phyloP scores from a whole-genome alignment of 2,113 vertebrate genomes.

The Apistogramma diplotaenia region DNA sequence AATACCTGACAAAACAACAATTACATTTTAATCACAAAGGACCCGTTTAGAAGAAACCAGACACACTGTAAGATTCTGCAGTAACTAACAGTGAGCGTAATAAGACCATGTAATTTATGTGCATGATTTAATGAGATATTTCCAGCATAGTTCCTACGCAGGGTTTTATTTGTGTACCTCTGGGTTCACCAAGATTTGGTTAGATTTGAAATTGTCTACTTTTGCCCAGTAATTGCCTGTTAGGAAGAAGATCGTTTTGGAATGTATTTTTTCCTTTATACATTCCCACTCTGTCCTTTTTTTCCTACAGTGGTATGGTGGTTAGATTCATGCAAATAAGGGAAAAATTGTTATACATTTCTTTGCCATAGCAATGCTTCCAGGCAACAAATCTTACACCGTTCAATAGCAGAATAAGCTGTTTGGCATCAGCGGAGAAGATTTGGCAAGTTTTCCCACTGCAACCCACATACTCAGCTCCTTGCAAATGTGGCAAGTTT shows the following conservation, averaged over 20 bases:
- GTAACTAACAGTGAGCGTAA: neutral
- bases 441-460: no score
- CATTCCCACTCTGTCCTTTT: neutral
- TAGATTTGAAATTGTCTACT: neutral
- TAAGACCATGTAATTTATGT: neutral
- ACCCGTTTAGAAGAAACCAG: neutral
- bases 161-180: neutral
- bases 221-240: neutral
- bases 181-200: neutral
- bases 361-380: no score
- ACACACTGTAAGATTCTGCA: accelerated
- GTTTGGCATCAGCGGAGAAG: no score
- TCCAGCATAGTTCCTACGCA: neutral
- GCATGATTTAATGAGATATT: neutral
- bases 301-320: neutral
- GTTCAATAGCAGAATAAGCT: no score
- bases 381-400: no score
- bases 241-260: neutral
- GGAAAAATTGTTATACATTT: neutral
- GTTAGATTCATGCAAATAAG: neutral
- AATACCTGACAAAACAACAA: neutral
- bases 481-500: no score
- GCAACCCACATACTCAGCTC: no score
- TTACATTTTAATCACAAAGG: neutral
- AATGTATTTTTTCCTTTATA: neutral